phyloP scores from a whole-genome alignment of 2,797 vertebrate genomes.

The Glyptemys insculpta region DNA sequence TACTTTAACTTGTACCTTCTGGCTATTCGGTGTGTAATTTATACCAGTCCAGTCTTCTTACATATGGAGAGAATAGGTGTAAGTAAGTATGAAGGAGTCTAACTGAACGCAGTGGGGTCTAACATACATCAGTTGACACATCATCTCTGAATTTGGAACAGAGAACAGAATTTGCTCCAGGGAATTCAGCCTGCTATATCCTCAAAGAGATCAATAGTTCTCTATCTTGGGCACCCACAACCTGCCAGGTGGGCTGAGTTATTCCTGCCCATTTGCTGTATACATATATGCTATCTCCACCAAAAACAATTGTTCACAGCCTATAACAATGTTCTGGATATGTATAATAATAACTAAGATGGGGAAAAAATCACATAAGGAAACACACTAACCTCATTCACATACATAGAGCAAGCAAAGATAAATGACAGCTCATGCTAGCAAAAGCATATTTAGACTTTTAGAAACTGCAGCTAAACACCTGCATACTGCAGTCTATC shows the following conservation, averaged over 20 bases:
- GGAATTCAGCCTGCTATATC: not conserved
- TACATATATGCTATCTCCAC: not conserved
- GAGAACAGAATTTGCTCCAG: not conserved
- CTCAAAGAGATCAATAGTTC: not conserved
- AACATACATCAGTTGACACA: not conserved
- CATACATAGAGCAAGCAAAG: not conserved
- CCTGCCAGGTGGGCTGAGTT: not conserved
- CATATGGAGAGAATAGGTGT: not conserved
- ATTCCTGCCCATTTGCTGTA: not conserved
- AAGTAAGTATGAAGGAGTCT: not conserved
- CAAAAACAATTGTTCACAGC: not conserved
- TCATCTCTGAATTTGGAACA: not conserved
- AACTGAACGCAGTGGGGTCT: not conserved
- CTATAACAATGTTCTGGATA: rapidly evolving
- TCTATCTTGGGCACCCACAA: not conserved
- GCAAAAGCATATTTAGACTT: not conserved
- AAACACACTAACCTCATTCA: not conserved
- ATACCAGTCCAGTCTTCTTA: not conserved
- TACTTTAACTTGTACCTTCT: not conserved
- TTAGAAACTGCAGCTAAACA: rapidly evolving
- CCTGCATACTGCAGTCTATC: not conserved
- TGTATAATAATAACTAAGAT: not conserved
- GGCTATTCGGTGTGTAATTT: not conserved
- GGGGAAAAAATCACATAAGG: not conserved
- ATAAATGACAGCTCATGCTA: constrained; percentile 1